Evolutionary conservation across 2,797 vertebrate species (phyloP), one percentile per base, ranked within the genome.

Genomic region (Enteromius treurensis): DNA sequence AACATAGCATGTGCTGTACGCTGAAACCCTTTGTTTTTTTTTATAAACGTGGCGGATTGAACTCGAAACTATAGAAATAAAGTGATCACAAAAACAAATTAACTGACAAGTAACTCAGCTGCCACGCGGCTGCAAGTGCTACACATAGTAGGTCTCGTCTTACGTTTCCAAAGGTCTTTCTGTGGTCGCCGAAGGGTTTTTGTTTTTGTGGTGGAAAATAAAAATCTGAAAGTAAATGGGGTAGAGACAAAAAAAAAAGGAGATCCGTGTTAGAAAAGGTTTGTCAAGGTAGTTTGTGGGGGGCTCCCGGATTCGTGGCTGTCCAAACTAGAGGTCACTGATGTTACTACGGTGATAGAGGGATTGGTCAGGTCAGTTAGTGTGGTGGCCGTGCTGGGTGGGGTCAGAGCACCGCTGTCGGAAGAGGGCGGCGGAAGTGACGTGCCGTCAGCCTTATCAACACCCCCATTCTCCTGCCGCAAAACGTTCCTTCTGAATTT

Each of bases 401-500:
- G 97, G 95, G 95, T 96, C 95, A 97, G 95, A 89, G 97, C 96
- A 94, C 97, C 97, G 96, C 97, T 97, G 96, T 99, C 98, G 94
- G 97, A 97, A 88, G 97, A 96, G 95, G 97, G 96, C 91, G 98
- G 95, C 91, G 97, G 96, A 92, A 99, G 97, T 93, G 98, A 96
- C 92, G 97, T 94, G 96, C 98, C 97, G 89, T 99, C 98, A 92
- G 97, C 96, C 95, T 99, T 99, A 96, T 99, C 98, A 94, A 97
- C 96, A 96, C 96, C 97, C 96, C 98, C 98, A 94, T 96, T 99
- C 97, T 99, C 98, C 96, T 99, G 98, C 95, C 98, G 98, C 96
- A 99, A 98, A 96, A 99, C 97, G 96, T 99, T 99, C 96, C 98
- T 97, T 97, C 98, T 97, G 98, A 99, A 99, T 98, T 99, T 99